Percentiles rank a stretch among this genome's conserved stretches.
Conservation (phyloP, 2,797 vertebrate genomes). For the Botia almorhae region DNA sequence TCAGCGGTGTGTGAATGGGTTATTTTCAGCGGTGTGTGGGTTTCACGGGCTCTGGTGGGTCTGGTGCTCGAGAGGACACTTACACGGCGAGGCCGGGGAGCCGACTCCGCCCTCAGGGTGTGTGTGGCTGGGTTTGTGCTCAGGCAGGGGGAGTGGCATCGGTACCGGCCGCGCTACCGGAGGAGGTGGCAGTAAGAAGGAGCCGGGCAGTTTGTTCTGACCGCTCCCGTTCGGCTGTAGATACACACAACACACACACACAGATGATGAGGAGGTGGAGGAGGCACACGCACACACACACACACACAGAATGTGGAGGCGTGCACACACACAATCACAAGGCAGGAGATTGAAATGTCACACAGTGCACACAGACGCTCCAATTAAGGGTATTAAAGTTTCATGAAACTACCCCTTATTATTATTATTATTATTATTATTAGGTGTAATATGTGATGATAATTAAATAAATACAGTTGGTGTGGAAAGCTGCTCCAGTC, state of each 20-base stretch:
- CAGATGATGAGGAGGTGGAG: conserved; percentile 53
- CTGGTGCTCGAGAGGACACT: conserved; percentile 81
- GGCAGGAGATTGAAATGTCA: conserved; percentile 22
- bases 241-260: conserved; percentile 66
- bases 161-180: conserved; percentile 97
- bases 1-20: conserved; percentile 20
- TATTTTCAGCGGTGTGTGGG: conserved; percentile 16
- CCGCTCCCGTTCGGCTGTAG: conserved; percentile 95
- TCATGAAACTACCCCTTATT: neutral
- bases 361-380: conserved; percentile 22
- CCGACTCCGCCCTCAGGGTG: conserved; percentile 88
- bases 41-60: conserved; percentile 69
- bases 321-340: conserved; percentile 26
- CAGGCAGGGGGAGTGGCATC: conserved; percentile 96
- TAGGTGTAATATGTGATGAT: too few relatives aligned
- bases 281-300: conserved; percentile 49
- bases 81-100: conserved; percentile 95
- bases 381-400: conserved; percentile 30
- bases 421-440: too few relatives aligned
- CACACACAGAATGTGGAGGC: conserved; percentile 16
- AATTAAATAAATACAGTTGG: too few relatives aligned
- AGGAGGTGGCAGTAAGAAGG: conserved; percentile 96
- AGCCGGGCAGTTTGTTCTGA: conserved; percentile 96
- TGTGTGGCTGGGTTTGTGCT: conserved; percentile 89
- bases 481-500: too few relatives aligned